phyloP scores from a whole-genome alignment of 2,113 vertebrate species.

The Kryptolebias marmoratus region DNA sequence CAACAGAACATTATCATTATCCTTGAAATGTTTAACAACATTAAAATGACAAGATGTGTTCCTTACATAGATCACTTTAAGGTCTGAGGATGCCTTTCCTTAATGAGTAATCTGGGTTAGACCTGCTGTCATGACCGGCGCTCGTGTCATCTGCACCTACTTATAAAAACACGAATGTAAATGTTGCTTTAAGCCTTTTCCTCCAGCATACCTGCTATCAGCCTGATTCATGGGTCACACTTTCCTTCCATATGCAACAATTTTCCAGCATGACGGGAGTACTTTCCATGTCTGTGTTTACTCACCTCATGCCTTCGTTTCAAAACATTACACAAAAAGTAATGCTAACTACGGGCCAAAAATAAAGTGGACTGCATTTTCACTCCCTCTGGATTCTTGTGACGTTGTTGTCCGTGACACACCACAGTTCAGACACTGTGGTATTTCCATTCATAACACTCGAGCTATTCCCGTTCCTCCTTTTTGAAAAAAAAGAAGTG shows the following conservation, averaged over 20 bases:
- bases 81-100: conserved; percentile 51
- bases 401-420: conserved; percentile 66
- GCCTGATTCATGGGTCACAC: conserved; percentile 52
- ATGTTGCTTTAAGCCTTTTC: conserved; percentile 36
- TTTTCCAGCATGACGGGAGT: conserved; percentile 53
- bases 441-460: conserved; percentile 72
- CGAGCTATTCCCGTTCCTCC: conserved; percentile 37
- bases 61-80: conserved; percentile 50
- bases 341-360: conserved; percentile 66
- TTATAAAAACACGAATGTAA: conserved; percentile 32
- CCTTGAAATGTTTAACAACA: conserved; percentile 59
- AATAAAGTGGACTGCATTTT: conserved; percentile 51
- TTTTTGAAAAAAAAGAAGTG: conserved; percentile 42
- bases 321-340: conserved; percentile 60
- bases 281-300: conserved; percentile 78
- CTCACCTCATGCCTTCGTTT: conserved; percentile 57
- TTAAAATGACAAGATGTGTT: conserved; percentile 52
- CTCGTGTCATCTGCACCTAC: conserved; percentile 13
- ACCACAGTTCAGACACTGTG: conserved; percentile 55
- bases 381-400: conserved; percentile 51
- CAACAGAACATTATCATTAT: conserved; percentile 34
- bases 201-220: conserved; percentile 41
- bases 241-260: conserved; percentile 67
- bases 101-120: conserved; percentile 28
- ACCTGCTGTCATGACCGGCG: conserved; percentile 18